Evolutionary conservation across 2,888 invertebrate genomes (phyloP).

Genomic region (Pyrgus malvae): DNA sequence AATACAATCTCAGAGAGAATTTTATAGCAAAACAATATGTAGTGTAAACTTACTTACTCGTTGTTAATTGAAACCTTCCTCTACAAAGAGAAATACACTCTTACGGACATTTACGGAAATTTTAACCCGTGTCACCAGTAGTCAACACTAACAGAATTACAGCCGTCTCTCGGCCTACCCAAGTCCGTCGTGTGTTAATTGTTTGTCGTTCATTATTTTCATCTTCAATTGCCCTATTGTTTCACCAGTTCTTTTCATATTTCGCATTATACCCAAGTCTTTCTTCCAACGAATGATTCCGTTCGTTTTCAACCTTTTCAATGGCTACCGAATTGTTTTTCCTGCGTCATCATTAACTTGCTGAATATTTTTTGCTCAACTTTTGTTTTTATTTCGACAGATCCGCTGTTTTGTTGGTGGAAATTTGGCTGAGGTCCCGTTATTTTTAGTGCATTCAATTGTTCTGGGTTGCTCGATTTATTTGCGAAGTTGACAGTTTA

Average conservation of each 20-base stretch:
- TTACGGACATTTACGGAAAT: too few relatives aligned
- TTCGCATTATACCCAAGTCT: constrained; percentile 69
- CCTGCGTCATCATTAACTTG: constrained; percentile 77
- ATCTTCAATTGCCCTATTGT: constrained; percentile 81
- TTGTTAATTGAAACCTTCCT: too few relatives aligned
- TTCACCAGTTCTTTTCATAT: constrained; percentile 64
- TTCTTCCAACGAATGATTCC: constrained; percentile 70
- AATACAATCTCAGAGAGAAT: too few relatives aligned
- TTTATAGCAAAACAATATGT: too few relatives aligned
- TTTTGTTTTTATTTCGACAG: constrained; percentile 41
- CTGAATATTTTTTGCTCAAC: constrained; percentile 38
- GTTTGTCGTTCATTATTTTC: constrained; percentile 79
- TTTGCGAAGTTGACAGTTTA: constrained; percentile 1
- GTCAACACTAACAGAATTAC: too few relatives aligned
- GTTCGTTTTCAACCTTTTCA: constrained; percentile 70
- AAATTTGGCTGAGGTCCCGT: constrained; percentile 22
- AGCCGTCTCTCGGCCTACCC: constrained; percentile 10
- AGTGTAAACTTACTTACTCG: too few relatives aligned
- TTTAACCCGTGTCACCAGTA: too few relatives aligned
- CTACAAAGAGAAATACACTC: too few relatives aligned
- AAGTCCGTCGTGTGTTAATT: constrained; percentile 73
- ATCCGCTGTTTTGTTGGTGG: constrained; percentile 19
- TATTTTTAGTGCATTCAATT: constrained; percentile 24
- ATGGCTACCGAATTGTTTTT: constrained; percentile 64
- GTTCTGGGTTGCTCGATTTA: constrained; percentile 5